These are phyloP conservation scores for Antitype chi DNA, from an alignment of 2,888 invertebrate species.

Conservation along the genomic window DNA sequence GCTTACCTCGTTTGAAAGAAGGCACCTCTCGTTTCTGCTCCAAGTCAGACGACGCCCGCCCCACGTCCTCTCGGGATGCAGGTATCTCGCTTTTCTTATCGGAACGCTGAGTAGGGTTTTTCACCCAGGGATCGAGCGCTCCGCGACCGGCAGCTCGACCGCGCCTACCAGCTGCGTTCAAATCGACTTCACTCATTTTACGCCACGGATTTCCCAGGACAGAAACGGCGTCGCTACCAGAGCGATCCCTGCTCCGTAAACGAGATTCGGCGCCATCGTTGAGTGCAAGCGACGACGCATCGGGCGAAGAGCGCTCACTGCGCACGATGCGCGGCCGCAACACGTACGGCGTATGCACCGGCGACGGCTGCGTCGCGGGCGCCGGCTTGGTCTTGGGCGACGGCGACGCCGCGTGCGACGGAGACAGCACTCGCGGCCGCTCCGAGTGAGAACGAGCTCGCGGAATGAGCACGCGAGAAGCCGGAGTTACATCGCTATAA, in stretches of 20 bases:
- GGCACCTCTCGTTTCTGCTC: constrained; percentile 64
- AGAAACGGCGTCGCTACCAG: constrained; percentile 64
- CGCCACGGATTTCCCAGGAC: constrained; percentile 80
- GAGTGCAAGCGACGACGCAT: constrained; percentile 71
- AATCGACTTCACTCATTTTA: constrained; percentile 81
- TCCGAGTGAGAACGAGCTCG: constrained; percentile 86
- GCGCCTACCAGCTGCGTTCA: constrained; percentile 67
- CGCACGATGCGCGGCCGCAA: constrained; percentile 74
- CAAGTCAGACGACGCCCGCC: constrained; percentile 57
- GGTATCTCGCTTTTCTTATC: constrained; percentile 51
- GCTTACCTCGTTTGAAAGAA: constrained; percentile 72
- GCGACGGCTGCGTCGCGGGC: constrained; percentile 34
- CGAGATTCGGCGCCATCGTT: constrained; percentile 61
- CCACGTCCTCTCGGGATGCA: constrained; percentile 63
- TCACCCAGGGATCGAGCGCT: constrained; percentile 74
- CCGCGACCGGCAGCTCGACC: constrained; percentile 61
- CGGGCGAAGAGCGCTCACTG: constrained; percentile 76
- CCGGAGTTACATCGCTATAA: constrained; percentile 86
- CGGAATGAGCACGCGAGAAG: constrained; percentile 79
- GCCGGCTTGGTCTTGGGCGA: constrained; percentile 39
- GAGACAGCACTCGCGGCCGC: constrained; percentile 78
- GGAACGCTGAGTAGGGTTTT: constrained; percentile 59
- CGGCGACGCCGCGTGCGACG: constrained; percentile 68
- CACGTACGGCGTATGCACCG: constrained; percentile 52
- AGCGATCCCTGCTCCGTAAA: constrained; percentile 61